Base-by-base conservation (phyloP, 2,797 vertebrate species). In the Sebastes alutus region DNA sequence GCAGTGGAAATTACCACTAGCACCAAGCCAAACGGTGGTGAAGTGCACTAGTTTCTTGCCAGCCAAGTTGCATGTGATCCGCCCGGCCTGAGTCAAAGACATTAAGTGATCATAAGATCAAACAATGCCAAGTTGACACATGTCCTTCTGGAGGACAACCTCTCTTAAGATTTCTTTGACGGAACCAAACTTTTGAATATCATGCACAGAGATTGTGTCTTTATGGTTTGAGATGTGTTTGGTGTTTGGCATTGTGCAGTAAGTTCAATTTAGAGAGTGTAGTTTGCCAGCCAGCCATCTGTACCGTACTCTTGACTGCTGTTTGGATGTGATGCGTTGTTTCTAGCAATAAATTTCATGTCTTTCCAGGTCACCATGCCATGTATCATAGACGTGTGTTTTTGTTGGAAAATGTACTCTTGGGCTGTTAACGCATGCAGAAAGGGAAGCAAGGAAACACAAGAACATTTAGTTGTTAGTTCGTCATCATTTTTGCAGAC, bases 291-390 rank as follows among this genome's bases (percentile, higher is more conserved):
- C 20, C 68, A 71, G 35, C 18, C 32, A 11, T 58, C n/a, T 77
- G 63, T 33, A 67, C 14, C 6, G 4, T 33, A 23, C 60, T 72
- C 32, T 38, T 22, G 49, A 61, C 23, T 23, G 69, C 58, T 66
- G 14, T 29, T 79, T 64, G 69, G 49, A 61, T 54, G 16, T 66
- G n/a, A 49, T 69, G 6, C 14, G 30, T 35, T 49, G n/a, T 77
- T 80, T 85, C 23, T 32, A 9, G 20, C 46, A 46, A 27, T 35
- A 20, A 42, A 49, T 64, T 64, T 32, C 7, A 2, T 64, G 60
- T 74, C 72, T 74, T 72, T 76, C 58, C 61, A 72, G 68, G 35
- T 78, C 71, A 75, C 33, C 46, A 2, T 13, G 25, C 23, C 4
- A 9, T 42, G 20, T 35, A 25, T 75, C 25, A 58, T 30, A 18